These are phyloP conservation scores for Accipiter cooperii DNA, from an alignment of 2,113 vertebrate species.

Conservation along the genomic window DNA sequence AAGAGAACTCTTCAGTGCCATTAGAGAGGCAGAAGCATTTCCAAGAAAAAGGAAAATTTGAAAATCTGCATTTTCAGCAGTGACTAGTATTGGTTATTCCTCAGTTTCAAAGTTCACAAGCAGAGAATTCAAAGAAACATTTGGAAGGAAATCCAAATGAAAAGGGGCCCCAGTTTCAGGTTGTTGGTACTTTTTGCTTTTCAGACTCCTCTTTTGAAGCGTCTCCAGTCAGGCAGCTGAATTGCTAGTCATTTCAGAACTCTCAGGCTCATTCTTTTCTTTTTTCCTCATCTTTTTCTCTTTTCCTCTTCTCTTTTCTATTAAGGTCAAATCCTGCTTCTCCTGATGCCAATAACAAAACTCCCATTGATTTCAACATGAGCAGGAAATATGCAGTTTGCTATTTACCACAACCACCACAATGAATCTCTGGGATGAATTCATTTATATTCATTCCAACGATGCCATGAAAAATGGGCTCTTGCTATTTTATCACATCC, in stretches of 20 bases:
- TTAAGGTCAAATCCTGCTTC: slow-evolving; percentile 56
- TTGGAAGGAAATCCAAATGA: background rate
- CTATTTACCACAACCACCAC: slow-evolving; percentile 58
- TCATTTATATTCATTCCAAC: slow-evolving; percentile 55
- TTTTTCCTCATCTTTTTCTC: slow-evolving; percentile 26
- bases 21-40: background rate
- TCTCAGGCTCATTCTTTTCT: background rate
- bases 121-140: background rate
- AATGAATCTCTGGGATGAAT: slow-evolving; percentile 58
- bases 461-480: slow-evolving; percentile 51
- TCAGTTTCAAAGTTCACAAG: background rate
- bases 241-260: background rate
- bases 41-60: slow-evolving; percentile 35
- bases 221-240: background rate
- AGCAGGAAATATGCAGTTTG: slow-evolving; percentile 57
- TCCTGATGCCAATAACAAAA: slow-evolving; percentile 53
- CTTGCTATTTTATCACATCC: slow-evolving; percentile 59
- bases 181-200: background rate
- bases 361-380: slow-evolving; percentile 58
- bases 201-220: background rate
- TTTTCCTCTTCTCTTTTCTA: slow-evolving; percentile 40
- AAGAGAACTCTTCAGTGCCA: background rate
- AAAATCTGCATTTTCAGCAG: slow-evolving; percentile 43
- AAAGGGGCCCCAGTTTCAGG: background rate
- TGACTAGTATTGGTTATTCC: background rate